Base-by-base conservation (phyloP, 2,797 vertebrate species). In the Threskiornis aethiopicus region DNA sequence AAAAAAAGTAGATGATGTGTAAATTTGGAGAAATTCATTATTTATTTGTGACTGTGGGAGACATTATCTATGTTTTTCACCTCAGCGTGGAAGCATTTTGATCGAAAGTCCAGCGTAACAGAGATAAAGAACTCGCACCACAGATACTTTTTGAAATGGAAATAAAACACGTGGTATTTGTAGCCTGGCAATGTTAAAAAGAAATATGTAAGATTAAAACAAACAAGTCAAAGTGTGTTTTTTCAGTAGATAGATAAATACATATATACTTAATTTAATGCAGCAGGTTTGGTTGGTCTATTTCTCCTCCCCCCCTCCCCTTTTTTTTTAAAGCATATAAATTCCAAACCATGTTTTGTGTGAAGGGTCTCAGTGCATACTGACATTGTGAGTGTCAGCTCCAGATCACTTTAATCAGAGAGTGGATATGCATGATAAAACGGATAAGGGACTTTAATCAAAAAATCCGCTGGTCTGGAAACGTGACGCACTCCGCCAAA, bases 371-470 rank as follows among this genome's bases (percentile, higher is more conserved):
- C 98, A 98, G 98, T 98, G 99, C 98, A 98, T 98, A 98, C 99
- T 99, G 99, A 99, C 99, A 99, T 99, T 99, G 99, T 99, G 99
- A 99, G 99, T 99, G 99, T 99, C 99, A 99, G 99, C 98, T 99
- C 98, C 99, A 99, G 99, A 99, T 99, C 99, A 99, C 99, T 99
- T 99, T 99, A 99, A 99, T 99, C 99, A 99, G 99, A 99, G 99
- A 98, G 98, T 99, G 99, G 99, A 99, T 99, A 99, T 99, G 99
- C 99, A 99, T 99, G 99, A 99, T 99, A 99, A 99, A 99, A 99
- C 98, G 99, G 99, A 99, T 99, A 99, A 99, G 99, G 99, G 99
- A 99, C 99, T 99, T 99, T 99, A 99, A 99, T 99, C 99, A 99
- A 99, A 99, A 99, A 99, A 99, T 99, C 99, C 99, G 98, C 99